These are phyloP conservation scores for Lineus longissimus DNA, from an alignment of 1,140 invertebrate genomes.

Conservation along the genomic window DNA sequence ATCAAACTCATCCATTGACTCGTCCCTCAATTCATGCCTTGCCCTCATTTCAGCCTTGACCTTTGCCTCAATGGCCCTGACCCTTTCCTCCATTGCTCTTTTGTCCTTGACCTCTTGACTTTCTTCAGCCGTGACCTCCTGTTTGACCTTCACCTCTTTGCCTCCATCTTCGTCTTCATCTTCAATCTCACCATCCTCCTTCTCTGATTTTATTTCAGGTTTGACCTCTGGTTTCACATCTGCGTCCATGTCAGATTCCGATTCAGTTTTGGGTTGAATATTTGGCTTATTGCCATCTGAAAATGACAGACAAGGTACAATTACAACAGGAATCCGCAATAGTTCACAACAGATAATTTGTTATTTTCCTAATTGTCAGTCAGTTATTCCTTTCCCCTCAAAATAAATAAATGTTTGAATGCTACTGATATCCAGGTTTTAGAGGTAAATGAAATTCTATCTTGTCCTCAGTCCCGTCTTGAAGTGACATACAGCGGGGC, in stretches of 20 bases:
- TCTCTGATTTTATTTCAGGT: slow-evolving; percentile 5
- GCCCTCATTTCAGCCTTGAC: slow-evolving; percentile 20
- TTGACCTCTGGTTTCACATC: slow-evolving; percentile 15
- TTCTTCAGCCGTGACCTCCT: slow-evolving; percentile 3
- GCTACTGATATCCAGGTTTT: no score
- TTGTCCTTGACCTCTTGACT: slow-evolving; percentile 25
- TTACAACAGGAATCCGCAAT: no score
- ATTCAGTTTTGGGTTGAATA: background rate
- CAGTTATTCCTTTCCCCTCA: no score
- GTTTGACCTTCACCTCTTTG: slow-evolving; percentile 19
- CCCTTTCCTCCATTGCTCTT: slow-evolving; percentile 20
- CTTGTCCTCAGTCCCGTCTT: no score
- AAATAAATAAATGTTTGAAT: no score
- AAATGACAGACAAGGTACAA: no score
- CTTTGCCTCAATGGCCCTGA: slow-evolving; percentile 22
- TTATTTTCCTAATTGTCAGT: no score
- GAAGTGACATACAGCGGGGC: no score
- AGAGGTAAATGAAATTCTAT: no score
- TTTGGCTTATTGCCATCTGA: no score
- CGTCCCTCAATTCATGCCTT: slow-evolving; percentile 3
- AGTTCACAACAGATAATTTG: no score
- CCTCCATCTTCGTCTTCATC: slow-evolving; percentile 4
- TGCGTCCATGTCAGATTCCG: slow-evolving; percentile 16
- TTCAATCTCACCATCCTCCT: background rate
- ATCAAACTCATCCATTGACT: background rate